Conservation (phyloP, 2,888 invertebrate genomes). For the Quadriops clusia region DNA sequence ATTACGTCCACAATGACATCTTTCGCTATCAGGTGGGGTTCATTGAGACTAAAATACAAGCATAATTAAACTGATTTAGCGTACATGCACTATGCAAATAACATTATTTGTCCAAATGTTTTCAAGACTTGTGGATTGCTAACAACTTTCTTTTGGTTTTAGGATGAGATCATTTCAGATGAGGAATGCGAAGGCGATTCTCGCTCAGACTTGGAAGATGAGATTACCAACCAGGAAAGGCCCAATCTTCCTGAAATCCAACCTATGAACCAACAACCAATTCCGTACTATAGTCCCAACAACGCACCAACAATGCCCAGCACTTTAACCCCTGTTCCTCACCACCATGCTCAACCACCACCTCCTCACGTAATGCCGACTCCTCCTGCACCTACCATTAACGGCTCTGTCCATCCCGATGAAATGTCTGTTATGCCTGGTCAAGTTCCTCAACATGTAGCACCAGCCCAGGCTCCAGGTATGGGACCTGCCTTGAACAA, state of each 20-base stretch:
- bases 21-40: slow-evolving; percentile 81
- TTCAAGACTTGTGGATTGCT: slow-evolving; percentile 2
- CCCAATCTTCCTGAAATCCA: slow-evolving; percentile 18
- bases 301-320: slow-evolving; percentile 25
- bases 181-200: slow-evolving; percentile 47
- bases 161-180: slow-evolving; percentile 49
- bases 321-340: slow-evolving; percentile 34
- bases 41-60: background rate
- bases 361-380: slow-evolving; percentile 27
- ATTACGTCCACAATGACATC: slow-evolving; percentile 98
- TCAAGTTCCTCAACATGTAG: slow-evolving; percentile 22
- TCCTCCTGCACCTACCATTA: slow-evolving; percentile 30
- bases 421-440: slow-evolving; percentile 27
- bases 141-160: slow-evolving; percentile 32
- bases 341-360: slow-evolving; percentile 24
- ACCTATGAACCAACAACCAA: slow-evolving; percentile 22
- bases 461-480: slow-evolving; percentile 21
- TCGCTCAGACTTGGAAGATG: slow-evolving; percentile 56
- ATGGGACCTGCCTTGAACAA: slow-evolving; percentile 20
- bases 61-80: background rate
- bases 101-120: background rate
- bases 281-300: slow-evolving; percentile 26
- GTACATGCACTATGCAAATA: background rate
- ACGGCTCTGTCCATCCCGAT: slow-evolving; percentile 36
- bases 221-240: slow-evolving; percentile 33